Evolutionary conservation across 1,140 invertebrate genomes (phyloP), one percentile per base, ranked within the genome.

Genomic region (Chrysopa pallens): DNA sequence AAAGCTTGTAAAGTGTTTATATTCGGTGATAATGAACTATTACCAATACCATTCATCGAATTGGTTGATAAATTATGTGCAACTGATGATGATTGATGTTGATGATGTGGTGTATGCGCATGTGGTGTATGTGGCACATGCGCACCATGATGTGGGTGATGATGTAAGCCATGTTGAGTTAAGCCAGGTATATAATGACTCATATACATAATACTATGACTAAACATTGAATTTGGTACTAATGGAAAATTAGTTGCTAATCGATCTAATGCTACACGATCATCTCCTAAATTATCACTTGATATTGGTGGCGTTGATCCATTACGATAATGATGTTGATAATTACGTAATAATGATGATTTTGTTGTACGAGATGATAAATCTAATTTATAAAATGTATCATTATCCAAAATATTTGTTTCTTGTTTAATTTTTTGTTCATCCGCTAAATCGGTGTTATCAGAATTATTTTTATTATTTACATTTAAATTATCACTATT

Each of bases 201-300:
- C 84, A 90, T 88, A 57, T 88, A 88, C 80, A 88, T 86, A 50
- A 89, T 85, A 44, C 80, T 80, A 53, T 86, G 84, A 40, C 64
- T 65, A 59, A 88, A 86, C 77, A 87, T 83, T 1, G 79, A 78
- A 55, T 84, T 84, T 31, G 81, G 80, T 1, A 85, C 78, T 57
- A 88, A 65, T 3, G 83, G 80, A 55, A 86, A 85, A 17, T 72
- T 71, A 6, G 72, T 64, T 28, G 64, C 64, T 40, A 76, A 52
- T 12, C 72, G 68, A 46, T 66, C 69, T 17, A 64, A 48, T 47
- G 57, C 61, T 43, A 39, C 52, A 52, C 23, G 51, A 49, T n/a
- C 53, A 41, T 15, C 56, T 54, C 23, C 45, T 42, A 42, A 49
- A 46, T 17, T 47, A 44, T 38, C 52, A 2, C 2, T 23, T 2